phyloP scores from a whole-genome alignment of 2,888 invertebrate genomes.

The Ecliptopera silaceata region DNA sequence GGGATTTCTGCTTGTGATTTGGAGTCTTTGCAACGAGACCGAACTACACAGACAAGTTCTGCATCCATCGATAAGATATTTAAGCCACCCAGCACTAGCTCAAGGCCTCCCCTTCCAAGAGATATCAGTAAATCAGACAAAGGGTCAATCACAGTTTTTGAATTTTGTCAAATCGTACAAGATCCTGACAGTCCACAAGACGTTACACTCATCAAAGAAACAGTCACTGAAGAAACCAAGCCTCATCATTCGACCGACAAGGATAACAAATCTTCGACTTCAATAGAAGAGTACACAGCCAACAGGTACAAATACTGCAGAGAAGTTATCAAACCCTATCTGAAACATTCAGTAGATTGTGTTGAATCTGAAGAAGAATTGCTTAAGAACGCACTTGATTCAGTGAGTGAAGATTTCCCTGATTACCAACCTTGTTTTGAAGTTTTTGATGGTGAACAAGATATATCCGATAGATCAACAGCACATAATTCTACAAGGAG shows the following conservation, averaged over 20 bases:
- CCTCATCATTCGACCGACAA: constrained; percentile 18
- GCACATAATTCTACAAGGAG: constrained; percentile 1
- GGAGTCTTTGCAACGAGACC: constrained; percentile 37
- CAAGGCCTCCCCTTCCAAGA: constrained; percentile 32
- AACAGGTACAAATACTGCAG: constrained; percentile 49
- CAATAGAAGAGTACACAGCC: constrained; percentile 29
- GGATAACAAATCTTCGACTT: constrained; percentile 4
- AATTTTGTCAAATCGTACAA: constrained; percentile 46
- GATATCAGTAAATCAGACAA: constrained; percentile 34
- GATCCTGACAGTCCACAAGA: constrained; percentile 41
- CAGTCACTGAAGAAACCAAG: constrained; percentile 43
- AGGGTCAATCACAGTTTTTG: constrained; percentile 41
- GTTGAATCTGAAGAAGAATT: constrained; percentile 44
- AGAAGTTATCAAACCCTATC: constrained; percentile 54
- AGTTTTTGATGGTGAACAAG: constrained; percentile 11
- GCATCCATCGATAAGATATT: constrained; percentile 9
- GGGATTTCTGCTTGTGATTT: constrained; percentile 34
- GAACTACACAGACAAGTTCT: constrained; percentile 48
- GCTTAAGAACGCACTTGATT: constrained; percentile 39
- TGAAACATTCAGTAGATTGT: constrained; percentile 42
- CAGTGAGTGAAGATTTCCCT: constrained; percentile 42
- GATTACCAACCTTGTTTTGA: constrained; percentile 41
- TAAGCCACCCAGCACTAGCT: constrained; percentile 1
- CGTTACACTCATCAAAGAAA: constrained; percentile 46
- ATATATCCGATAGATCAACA: constrained; percentile 14